Conservation (phyloP, 1,140 invertebrate species). For the Drosophila rufa region DNA sequence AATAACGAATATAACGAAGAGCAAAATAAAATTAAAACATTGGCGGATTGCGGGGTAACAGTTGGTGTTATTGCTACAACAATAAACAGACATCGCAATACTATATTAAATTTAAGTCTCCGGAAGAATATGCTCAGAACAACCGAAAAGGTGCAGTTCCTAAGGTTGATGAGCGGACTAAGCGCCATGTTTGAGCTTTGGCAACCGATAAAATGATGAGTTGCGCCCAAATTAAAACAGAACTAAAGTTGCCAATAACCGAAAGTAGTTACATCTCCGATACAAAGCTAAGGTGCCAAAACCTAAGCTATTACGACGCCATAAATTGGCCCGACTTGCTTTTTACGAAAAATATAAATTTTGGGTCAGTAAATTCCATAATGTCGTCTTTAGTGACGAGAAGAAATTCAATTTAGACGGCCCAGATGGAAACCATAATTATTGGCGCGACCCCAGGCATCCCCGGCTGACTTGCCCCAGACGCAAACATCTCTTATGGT, state of each 20-base stretch:
- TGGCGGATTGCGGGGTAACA: neutral
- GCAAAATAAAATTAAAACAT: neutral
- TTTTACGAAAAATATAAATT: conserved; percentile 11
- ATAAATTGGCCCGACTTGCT: neutral
- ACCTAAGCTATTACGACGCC: neutral
- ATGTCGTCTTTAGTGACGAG: neutral
- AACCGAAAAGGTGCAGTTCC: conserved; percentile 2
- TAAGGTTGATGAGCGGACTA: neutral
- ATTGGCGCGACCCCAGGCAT: conserved; percentile 1
- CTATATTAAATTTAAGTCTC: neutral
- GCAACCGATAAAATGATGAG: neutral
- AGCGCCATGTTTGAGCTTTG: neutral
- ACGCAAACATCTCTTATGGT: too few species aligned
- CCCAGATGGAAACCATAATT: conserved; percentile 2
- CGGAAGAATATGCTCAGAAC: neutral
- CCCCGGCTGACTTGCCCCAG: neutral
- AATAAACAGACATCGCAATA: neutral
- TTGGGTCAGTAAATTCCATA: neutral
- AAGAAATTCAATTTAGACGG: neutral
- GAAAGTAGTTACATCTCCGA: neutral
- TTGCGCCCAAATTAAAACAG: neutral
- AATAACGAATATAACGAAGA: neutral
- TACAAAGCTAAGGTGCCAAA: neutral
- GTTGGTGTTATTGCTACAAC: neutral
- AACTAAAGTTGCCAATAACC: neutral